phyloP scores from a whole-genome alignment of 2,797 vertebrate species.

The Echiichthys vipera region DNA sequence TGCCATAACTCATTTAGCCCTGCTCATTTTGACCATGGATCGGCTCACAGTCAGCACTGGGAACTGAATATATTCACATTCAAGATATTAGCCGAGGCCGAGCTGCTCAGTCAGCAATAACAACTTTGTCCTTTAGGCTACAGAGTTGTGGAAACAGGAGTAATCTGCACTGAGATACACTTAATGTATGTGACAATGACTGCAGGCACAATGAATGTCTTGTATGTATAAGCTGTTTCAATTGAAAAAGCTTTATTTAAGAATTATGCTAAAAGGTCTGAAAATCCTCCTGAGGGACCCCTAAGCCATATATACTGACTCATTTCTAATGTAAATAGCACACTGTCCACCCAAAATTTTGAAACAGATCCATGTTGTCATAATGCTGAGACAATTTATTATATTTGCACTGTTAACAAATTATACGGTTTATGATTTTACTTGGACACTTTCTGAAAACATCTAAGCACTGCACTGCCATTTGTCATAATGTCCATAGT shows the following conservation, averaged over 20 bases:
- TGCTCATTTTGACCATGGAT: constrained; percentile 43
- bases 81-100: constrained; percentile 30
- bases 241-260: not conserved
- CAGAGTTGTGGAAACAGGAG: constrained; percentile 43
- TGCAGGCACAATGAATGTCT: constrained; percentile 30
- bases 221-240: not conserved
- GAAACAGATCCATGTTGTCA: not conserved
- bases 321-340: not conserved
- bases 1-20: constrained; percentile 67
- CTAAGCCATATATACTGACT: not conserved
- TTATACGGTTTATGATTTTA: not conserved
- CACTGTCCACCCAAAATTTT: not conserved
- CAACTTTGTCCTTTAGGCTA: constrained; percentile 58
- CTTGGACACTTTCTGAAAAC: not conserved
- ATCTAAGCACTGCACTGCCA: not conserved
- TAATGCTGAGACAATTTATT: not conserved
- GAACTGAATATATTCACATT: constrained; percentile 42
- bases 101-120: constrained; percentile 57
- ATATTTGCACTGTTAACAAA: not conserved
- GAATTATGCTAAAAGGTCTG: not conserved
- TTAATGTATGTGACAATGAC: constrained; percentile 26
- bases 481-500: not conserved
- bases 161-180: constrained; percentile 29
- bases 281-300: not conserved
- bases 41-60: constrained; percentile 40